These are phyloP conservation scores for Lasioglossum zephyrum DNA, from an alignment of 2,888 invertebrate genomes.

Conservation along the genomic window DNA sequence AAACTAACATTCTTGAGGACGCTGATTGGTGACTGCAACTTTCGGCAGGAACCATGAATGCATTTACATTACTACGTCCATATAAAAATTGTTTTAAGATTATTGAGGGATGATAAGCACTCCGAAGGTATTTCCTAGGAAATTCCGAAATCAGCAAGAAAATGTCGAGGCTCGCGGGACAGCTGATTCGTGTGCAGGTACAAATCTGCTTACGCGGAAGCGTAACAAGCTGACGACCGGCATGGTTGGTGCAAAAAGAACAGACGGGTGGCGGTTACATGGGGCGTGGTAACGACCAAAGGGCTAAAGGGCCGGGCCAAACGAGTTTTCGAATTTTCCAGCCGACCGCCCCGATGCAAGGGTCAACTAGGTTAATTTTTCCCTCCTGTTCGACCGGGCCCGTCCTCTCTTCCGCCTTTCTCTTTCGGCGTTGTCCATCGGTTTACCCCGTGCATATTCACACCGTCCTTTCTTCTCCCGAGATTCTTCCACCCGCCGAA, in stretches of 20 bases:
- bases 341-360: constrained; percentile 65
- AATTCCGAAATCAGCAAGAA: background rate
- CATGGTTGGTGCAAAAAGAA: constrained; percentile 59
- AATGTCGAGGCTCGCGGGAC: background rate
- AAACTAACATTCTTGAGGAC: no score
- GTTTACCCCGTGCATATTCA: constrained; percentile 14
- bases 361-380: constrained; percentile 67
- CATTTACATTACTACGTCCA: background rate
- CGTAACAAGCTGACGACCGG: constrained; percentile 43
- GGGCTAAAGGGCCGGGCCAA: constrained; percentile 60
- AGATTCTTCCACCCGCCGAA: constrained; percentile 12
- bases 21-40: no score
- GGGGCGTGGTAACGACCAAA: constrained; percentile 56
- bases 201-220: constrained; percentile 37
- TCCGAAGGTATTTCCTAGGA: background rate
- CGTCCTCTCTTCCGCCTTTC: constrained; percentile 28
- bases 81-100: background rate
- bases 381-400: constrained; percentile 44
- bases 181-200: constrained; percentile 7
- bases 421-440: constrained; percentile 15
- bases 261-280: constrained; percentile 54
- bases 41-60: no score
- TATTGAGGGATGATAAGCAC: background rate
- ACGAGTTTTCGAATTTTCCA: constrained; percentile 73
- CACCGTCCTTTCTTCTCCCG: constrained; percentile 6